Percentiles rank a stretch among this genome's conserved stretches.
Evolutionary conservation across 2,113 vertebrate species (phyloP).

Genomic region (Anser cygnoides): DNA sequence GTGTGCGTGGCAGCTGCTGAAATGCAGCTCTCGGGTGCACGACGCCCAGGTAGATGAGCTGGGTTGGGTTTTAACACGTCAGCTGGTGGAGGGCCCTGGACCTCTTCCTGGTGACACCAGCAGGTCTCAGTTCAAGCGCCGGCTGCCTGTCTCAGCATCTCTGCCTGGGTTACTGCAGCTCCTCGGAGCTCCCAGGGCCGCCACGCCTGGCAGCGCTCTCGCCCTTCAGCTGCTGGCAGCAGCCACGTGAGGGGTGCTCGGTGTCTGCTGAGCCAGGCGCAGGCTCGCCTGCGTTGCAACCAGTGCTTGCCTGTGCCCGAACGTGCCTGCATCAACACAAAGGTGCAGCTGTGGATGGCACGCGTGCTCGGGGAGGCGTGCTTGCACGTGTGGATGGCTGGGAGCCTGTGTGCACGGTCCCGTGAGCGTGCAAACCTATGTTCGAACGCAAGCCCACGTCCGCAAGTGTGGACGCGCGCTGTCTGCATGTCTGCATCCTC

Average conservation of each 20-base stretch:
- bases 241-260: too few relatives aligned
- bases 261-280: neutral
- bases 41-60: neutral
- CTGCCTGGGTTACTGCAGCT: accelerated
- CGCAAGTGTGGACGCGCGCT: accelerated
- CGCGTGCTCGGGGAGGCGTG: too few relatives aligned
- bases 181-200: neutral
- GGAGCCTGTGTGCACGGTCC: neutral
- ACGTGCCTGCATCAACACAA: too few relatives aligned
- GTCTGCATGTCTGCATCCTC: accelerated
- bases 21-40: accelerated
- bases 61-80: neutral
- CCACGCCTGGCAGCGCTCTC: neutral
- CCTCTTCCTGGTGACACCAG: neutral
- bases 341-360: neutral
- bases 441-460: neutral
- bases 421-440: neutral
- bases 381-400: neutral
- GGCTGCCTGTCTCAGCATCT: neutral
- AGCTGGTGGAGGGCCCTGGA: neutral
- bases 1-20: neutral
- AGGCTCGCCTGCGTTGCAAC: neutral
- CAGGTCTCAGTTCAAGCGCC: neutral
- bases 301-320: too few relatives aligned
- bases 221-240: too few relatives aligned